Percentiles rank a stretch among this genome's conserved stretches.
Evolutionary conservation across 1,140 invertebrate genomes (phyloP).

Genomic region (Odontomachus brunneus): DNA sequence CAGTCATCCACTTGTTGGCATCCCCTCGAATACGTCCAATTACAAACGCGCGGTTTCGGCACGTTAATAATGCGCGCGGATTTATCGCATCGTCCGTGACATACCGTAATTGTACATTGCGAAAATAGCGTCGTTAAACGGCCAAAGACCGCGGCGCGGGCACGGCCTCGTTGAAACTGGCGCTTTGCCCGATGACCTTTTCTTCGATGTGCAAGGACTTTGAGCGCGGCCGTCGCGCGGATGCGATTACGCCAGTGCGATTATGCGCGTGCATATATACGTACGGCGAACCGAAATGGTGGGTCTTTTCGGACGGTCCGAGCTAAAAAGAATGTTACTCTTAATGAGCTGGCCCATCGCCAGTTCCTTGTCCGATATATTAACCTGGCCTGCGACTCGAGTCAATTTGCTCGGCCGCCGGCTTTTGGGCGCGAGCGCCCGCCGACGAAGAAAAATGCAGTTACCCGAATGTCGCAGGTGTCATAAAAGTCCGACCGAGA

Average conservation of each 20-base stretch:
- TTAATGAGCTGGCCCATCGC: conserved; percentile 75
- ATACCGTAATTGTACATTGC: background rate
- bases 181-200: conserved; percentile 26
- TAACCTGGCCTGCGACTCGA: conserved; percentile 22
- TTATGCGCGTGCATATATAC: conserved; percentile 50
- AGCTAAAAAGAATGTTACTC: conserved; percentile 72
- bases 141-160: background rate
- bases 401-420: conserved; percentile 38
- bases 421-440: conserved; percentile 20
- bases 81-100: background rate
- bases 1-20: too few relatives aligned
- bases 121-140: conserved; percentile 7
- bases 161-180: background rate
- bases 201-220: background rate
- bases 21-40: too few relatives aligned
- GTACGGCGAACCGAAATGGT: conserved; percentile 43
- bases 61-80: background rate
- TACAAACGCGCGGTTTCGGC: background rate
- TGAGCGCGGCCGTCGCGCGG: background rate
- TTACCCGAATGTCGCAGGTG: too few relatives aligned
- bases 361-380: conserved; percentile 68
- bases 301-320: conserved; percentile 24
- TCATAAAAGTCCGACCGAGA: too few relatives aligned
- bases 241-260: conserved; percentile 48
- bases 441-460: background rate